Conservation (phyloP, 1,140 invertebrate species). For the Cylas formicarius region DNA sequence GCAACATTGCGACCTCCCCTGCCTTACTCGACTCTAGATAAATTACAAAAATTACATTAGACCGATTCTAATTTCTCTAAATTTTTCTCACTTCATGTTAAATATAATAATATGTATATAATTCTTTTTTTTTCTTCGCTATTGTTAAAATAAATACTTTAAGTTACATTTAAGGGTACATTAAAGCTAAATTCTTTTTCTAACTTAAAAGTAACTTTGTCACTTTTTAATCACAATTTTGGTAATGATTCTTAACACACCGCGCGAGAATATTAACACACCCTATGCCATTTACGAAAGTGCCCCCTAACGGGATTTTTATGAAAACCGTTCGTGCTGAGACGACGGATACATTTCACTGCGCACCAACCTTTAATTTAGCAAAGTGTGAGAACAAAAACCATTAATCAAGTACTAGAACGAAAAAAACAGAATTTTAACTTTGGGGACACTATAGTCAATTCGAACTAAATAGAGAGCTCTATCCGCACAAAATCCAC, state of each 20-base stretch:
- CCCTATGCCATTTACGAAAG: conserved; percentile 6
- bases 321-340: no score
- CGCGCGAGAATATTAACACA: no score
- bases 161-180: conserved; percentile 18
- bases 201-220: conserved; percentile 29
- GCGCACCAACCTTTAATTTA: no score
- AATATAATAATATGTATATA: conserved; percentile 26
- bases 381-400: no score
- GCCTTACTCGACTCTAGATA: conserved; percentile 16
- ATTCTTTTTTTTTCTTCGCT: conserved; percentile 16
- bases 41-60: conserved; percentile 32
- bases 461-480: no score
- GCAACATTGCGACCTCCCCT: conserved; percentile 10
- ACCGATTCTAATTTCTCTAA: conserved; percentile 24
- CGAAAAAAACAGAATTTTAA: no score
- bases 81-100: conserved; percentile 30
- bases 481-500: no score
- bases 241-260: conserved; percentile 14
- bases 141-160: conserved; percentile 21
- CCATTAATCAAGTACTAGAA: no score
- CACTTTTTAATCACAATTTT: conserved; percentile 24
- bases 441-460: no score
- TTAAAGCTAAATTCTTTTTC: conserved; percentile 12
- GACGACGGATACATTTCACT: no score
- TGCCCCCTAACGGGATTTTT: no score